These are phyloP conservation scores for Pollenia angustigena DNA, from an alignment of 2,888 invertebrate genomes.

Conservation along the genomic window DNA sequence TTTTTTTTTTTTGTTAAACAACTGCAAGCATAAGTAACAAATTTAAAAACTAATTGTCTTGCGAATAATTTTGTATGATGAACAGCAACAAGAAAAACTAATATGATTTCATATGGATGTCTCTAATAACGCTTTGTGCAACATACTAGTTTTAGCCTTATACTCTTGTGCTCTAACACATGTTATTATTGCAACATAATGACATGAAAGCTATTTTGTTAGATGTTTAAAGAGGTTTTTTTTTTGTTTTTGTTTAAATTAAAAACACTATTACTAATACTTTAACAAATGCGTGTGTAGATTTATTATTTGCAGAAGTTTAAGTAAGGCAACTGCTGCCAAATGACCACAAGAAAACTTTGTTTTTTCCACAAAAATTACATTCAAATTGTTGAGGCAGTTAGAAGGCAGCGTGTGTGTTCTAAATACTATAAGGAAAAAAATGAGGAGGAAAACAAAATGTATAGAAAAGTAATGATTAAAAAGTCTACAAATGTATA, in stretches of 20 bases:
- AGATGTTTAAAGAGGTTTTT: constrained; percentile 26
- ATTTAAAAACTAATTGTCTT: constrained; percentile 62
- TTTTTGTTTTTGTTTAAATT: constrained; percentile 26
- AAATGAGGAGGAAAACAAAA: constrained; percentile 3
- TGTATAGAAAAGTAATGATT: constrained; percentile 58
- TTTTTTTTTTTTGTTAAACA: background rate
- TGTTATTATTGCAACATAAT: constrained; percentile 68
- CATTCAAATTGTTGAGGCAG: constrained; percentile 52
- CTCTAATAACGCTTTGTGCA: constrained; percentile 19
- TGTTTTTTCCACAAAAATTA: constrained; percentile 50
- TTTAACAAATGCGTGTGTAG: constrained; percentile 15
- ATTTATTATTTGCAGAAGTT: constrained; percentile 9
- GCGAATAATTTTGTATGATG: constrained; percentile 50
- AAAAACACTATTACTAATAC: constrained; percentile 34
- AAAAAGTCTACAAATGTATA: constrained; percentile 59
- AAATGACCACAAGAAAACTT: constrained; percentile 60
- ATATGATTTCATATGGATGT: constrained; percentile 49
- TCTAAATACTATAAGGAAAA: constrained; percentile 40
- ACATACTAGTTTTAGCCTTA: background rate
- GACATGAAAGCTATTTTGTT: constrained; percentile 65
- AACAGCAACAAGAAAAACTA: background rate
- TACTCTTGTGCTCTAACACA: constrained; percentile 45
- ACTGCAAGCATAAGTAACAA: constrained; percentile 11
- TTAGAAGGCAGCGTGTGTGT: constrained; percentile 67
- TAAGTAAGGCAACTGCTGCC: constrained; percentile 30